Conservation (phyloP, 2,113 vertebrate genomes). For the Archilochus colubris region DNA sequence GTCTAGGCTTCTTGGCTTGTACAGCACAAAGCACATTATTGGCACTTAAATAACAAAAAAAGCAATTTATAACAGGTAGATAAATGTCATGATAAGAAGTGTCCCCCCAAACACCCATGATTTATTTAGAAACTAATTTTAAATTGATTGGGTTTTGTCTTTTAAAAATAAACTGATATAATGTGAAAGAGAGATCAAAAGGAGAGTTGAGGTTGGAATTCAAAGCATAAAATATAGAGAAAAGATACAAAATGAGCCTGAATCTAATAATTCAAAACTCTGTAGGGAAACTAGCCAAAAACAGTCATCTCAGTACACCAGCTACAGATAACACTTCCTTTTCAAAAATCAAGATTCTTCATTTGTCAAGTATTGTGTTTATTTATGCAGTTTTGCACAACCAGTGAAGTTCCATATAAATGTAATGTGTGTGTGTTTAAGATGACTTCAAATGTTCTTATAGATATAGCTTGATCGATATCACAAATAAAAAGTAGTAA, state of each 20-base stretch:
- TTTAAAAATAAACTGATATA: neutral
- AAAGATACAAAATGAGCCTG: neutral
- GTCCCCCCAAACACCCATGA: neutral
- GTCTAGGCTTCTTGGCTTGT: slow-evolving; percentile 52
- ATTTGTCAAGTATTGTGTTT: neutral
- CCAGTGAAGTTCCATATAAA: neutral
- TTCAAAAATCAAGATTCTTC: neutral
- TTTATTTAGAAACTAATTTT: neutral
- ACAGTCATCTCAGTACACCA: neutral
- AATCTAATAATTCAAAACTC: neutral
- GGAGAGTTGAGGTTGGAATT: neutral
- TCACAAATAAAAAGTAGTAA: neutral
- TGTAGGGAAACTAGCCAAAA: neutral
- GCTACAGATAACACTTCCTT: neutral
- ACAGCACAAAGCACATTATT: slow-evolving; percentile 52
- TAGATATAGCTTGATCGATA: neutral
- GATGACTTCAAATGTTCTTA: neutral
- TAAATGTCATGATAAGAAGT: neutral
- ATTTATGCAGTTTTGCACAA: neutral
- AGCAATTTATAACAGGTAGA: slow-evolving; percentile 37
- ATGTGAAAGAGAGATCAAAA: neutral
- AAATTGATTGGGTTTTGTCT: neutral
- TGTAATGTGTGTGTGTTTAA: neutral
- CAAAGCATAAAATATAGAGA: neutral
- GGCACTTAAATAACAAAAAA: slow-evolving; percentile 47